Conservation (phyloP, 2,888 invertebrate species). For the Agrilus mali region DNA sequence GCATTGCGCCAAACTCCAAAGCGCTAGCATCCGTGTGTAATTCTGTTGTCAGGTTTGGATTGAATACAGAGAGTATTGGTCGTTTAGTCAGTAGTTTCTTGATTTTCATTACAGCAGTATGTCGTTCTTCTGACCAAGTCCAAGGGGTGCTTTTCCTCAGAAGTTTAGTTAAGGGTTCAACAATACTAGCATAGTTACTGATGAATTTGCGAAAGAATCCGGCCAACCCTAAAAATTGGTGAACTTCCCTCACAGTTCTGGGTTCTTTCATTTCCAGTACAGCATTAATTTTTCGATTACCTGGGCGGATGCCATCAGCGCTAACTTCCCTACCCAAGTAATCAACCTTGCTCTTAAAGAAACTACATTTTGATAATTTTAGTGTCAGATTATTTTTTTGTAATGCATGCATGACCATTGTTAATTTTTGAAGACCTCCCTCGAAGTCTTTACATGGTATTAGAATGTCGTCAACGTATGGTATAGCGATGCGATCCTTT, state of each 20-base stretch:
- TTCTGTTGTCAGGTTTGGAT: slow-evolving; percentile 1
- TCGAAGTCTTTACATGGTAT: slow-evolving; percentile 11
- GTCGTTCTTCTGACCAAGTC: no score
- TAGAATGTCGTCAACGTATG: slow-evolving; percentile 16
- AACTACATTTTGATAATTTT: slow-evolving; percentile 12
- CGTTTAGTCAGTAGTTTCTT: slow-evolving; percentile 1
- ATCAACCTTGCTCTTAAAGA: slow-evolving; percentile 9
- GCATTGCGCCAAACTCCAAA: slow-evolving; percentile 2
- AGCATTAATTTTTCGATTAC: slow-evolving; percentile 8
- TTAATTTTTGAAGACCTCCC: slow-evolving; percentile 11
- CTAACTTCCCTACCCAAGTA: slow-evolving; percentile 14
- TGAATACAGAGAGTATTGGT: slow-evolving; percentile 3
- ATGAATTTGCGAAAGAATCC: slow-evolving; percentile 11
- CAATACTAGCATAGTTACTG: slow-evolving; percentile 7
- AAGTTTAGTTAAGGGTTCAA: slow-evolving; percentile 1
- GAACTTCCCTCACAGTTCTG: slow-evolving; percentile 5
- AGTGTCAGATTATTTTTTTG: slow-evolving; percentile 9
- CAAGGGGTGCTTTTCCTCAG: slow-evolving; percentile 1
- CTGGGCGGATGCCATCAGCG: slow-evolving; percentile 7
- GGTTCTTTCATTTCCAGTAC: slow-evolving; percentile 9
- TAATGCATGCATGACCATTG: slow-evolving; percentile 6
- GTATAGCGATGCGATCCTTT: slow-evolving; percentile 4
- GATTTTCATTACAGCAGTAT: background rate
- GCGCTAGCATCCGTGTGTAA: no score
- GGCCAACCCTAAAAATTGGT: slow-evolving; percentile 10